Conservation (phyloP, 37 sponge, comb jelly and placozoan species). For the Diacarnus erythraeanus region DNA sequence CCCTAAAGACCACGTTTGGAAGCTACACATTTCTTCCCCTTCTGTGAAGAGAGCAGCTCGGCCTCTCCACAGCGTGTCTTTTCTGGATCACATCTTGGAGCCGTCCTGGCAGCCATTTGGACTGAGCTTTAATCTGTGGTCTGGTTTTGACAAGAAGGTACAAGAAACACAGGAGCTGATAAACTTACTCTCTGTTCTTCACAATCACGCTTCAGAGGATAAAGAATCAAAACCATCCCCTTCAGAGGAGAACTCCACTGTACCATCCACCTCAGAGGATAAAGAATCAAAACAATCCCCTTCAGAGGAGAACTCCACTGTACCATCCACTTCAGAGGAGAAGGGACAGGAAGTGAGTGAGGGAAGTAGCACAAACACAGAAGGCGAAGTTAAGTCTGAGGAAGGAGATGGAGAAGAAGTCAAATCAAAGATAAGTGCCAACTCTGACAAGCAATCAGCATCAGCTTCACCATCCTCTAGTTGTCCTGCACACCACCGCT, state of each 20-base stretch:
- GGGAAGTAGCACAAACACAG: no score
- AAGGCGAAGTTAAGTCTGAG: no score
- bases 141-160: not conserved
- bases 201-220: not conserved
- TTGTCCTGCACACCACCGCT: not conserved
- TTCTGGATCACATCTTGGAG: not conserved
- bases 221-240: no score
- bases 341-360: no score
- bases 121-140: not conserved
- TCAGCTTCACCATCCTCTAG: not conserved
- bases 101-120: not conserved
- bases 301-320: no score
- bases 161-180: not conserved
- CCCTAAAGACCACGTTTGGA: slow-evolving; percentile 17
- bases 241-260: no score
- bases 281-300: no score
- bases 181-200: not conserved
- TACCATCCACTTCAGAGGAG: no score
- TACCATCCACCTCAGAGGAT: not conserved
- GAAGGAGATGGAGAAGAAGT: not conserved
- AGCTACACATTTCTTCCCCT: slow-evolving; percentile 4
- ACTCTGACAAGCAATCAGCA: no score
- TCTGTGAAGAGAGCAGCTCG: not conserved
- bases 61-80: not conserved
- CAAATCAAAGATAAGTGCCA: not conserved